Base-by-base conservation (phyloP, 2,797 vertebrate genomes). In the Philypnodon macrostomus region DNA sequence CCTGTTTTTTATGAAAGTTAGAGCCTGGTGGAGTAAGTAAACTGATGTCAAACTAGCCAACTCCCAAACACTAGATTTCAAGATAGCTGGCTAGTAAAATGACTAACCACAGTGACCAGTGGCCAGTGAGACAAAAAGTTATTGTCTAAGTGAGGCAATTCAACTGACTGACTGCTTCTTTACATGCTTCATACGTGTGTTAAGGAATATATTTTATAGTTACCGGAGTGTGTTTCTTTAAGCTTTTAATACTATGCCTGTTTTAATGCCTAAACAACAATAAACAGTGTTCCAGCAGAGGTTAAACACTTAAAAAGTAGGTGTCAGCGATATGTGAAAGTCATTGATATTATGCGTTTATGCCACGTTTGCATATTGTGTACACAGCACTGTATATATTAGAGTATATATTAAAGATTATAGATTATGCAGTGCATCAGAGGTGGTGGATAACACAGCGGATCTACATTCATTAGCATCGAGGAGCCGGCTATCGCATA, bases 391-490 rank as follows among this genome's bases (percentile, higher is more conserved):
- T 21, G 41, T 36, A 71, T 47, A 62, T 62, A n/a, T n/a, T n/a
- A n/a, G n/a, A n/a, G n/a, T n/a, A n/a, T n/a, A n/a, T n/a, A n/a
- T 58, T 16, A 67, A 47, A 72, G 41, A 52, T 52, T 55, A 70
- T 30, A 40, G 63, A 71, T 73, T 63, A 70, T 52, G 53, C 57
- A 14, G 50, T 17, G 13, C 63, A 65, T 69, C 58, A 72, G 57
- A 63, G 69, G 58, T 67, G 67, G 65, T 32, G 53, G 53, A 74
- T 76, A 71, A 80, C 18, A 54, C 42, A 0, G 13, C 44, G 58
- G 61, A 49, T 66, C 55, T 39, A 50, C 21, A 67, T 57, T 74
- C 55, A 70, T 68, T 80, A 72, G 65, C 70, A 66, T 44, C 45
- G 50, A n/a, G 57, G 67, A 58, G 54, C 48, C 24, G 54, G 1